phyloP scores from a whole-genome alignment of 1,140 invertebrate species.

The Phymorhynchus buccinoides region DNA sequence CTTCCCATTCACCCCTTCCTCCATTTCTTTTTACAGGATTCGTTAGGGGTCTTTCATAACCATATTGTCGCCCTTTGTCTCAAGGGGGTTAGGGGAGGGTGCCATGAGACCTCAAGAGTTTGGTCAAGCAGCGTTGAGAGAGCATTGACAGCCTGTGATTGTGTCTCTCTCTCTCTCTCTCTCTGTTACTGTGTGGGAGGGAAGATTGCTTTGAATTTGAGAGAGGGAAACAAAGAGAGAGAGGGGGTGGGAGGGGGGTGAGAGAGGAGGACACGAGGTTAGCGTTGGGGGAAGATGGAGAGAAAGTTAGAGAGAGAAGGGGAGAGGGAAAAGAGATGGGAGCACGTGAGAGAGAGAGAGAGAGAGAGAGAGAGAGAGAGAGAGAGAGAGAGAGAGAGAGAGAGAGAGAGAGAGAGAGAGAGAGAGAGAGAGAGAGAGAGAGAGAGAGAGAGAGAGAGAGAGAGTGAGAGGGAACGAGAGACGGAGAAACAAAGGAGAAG shows the following conservation, averaged over 20 bases:
- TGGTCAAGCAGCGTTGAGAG: background rate
- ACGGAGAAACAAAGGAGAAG: too few species aligned
- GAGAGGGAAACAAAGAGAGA: background rate
- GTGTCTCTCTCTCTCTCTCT: too few species aligned
- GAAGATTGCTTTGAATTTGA: background rate
- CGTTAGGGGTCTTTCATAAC: conserved; percentile 32
- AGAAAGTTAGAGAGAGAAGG: background rate
- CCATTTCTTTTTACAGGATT: conserved; percentile 17
- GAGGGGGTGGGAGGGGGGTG: background rate
- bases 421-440: too few species aligned
- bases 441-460: too few species aligned
- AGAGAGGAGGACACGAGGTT: background rate
- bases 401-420: too few species aligned
- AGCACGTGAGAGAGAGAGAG: background rate
- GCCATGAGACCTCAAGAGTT: background rate
- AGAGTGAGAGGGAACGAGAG: too few species aligned
- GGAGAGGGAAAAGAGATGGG: background rate
- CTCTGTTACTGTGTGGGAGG: too few species aligned
- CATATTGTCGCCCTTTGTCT: conserved; percentile 17
- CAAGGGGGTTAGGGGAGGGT: background rate
- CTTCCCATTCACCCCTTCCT: too few species aligned
- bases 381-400: background rate
- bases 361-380: background rate
- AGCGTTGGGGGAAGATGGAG: background rate
- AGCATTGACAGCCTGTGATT: background rate